Evolutionary conservation across 2,888 invertebrate species (phyloP), one percentile per base, ranked within the genome.

Genomic region (Hirtodrosophila trivittata): DNA sequence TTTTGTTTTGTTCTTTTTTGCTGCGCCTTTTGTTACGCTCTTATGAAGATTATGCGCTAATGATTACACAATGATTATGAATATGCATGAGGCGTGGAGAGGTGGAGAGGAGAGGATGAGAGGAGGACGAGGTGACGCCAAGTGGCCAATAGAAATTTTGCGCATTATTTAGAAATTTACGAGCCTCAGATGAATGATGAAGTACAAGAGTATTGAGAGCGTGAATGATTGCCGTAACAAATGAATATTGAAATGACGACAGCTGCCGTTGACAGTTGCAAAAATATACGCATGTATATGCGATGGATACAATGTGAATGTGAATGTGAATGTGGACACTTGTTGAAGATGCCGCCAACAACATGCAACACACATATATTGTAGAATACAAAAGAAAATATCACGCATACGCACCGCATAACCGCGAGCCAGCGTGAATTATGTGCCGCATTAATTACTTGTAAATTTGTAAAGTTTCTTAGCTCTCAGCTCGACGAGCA

Each of bases 21-120:
- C 30, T 52, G 39, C 43, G 50, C 66, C 75, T 71, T n/a, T 77
- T 80, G 81, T 74, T 65, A 77, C 75, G 81, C 76, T 76, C 63
- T 76, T 75, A 78, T 66, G 63, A 73, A 80, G 80, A 82, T 81
- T 81, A 82, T 81, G 73, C 83, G 76, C 78, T 88, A 89, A 89
- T 89, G 89, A 89, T 89, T 88, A 83, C 87, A 87, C 88, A 89
- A 89, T 89, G 88, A 89, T 88, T 87, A 88, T 85, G 86, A 87
- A 81, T 81, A 81, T 81, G 80, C 82, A 81, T 81, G 77, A 81
- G 77, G 66, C 60, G 39, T 63, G 57, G 26, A 25, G 41, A 28
- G 4, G 8, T 7, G 33, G 16, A 2, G 37, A 13, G 0, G 1
- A 2, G 5, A 16, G 43, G 14, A 26, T n/a, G 21, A 13, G 26